Percentiles rank a stretch among this genome's conserved stretches.
phyloP scores from a whole-genome alignment of 2,113 vertebrate species.

The Alaudala cheleensis region DNA sequence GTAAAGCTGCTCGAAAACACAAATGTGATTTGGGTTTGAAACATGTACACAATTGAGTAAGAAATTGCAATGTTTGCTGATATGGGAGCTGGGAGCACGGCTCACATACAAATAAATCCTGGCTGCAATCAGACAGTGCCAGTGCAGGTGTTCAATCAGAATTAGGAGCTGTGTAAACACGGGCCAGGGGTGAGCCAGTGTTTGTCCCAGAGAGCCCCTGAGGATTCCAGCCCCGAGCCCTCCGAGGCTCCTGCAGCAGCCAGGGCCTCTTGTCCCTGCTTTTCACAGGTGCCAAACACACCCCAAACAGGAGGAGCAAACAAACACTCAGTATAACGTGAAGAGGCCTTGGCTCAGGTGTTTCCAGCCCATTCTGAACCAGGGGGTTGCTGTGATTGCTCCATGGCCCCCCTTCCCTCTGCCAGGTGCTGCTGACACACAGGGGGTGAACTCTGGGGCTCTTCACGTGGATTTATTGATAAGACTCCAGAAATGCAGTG shows the following conservation, averaged over 20 bases:
- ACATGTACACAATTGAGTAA: background rate
- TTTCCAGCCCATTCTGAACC: background rate
- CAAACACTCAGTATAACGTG: rapidly evolving
- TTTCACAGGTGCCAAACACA: background rate
- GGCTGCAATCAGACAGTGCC: rapidly evolving
- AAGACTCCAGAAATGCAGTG: background rate
- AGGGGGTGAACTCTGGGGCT: background rate
- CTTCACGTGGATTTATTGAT: background rate
- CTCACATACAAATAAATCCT: background rate
- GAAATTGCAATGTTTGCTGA: background rate
- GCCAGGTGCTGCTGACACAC: background rate
- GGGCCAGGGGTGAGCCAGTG: background rate
- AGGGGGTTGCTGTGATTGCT: background rate
- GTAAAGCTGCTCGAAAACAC: background rate
- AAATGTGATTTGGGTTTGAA: background rate
- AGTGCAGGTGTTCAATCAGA: background rate
- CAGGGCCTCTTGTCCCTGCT: rapidly evolving
- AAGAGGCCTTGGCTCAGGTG: background rate
- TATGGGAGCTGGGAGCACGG: background rate
- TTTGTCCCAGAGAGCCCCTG: background rate
- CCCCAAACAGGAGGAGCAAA: background rate
- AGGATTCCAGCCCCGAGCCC: background rate
- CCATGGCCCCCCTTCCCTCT: background rate
- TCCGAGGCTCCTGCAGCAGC: background rate
- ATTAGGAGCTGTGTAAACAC: rapidly evolving